A percentile compares a stretch with the other conserved stretches of the same genome.
Evolutionary conservation across 2,888 invertebrate species (phyloP).

Genomic region (Thumatha senex): DNA sequence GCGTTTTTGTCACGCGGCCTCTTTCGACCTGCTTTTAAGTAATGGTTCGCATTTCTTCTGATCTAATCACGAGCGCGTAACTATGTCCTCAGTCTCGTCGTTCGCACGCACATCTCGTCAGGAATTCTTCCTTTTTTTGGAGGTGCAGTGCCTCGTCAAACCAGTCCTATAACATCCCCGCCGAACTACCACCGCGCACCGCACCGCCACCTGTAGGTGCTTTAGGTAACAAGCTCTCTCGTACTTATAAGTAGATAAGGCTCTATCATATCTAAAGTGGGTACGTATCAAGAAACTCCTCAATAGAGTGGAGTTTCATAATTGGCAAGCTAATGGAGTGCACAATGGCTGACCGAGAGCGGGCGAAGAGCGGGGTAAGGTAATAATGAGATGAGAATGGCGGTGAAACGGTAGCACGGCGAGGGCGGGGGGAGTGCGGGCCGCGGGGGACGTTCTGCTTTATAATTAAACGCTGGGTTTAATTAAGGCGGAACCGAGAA

Average conservation of each 20-base stretch:
- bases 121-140: slow-evolving; percentile 55
- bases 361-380: slow-evolving; percentile 13
- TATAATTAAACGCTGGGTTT: slow-evolving; percentile 60
- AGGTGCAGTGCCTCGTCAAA: slow-evolving; percentile 20
- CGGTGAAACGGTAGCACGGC: slow-evolving; percentile 14
- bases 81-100: slow-evolving; percentile 39
- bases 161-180: slow-evolving; percentile 37
- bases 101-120: slow-evolving; percentile 38
- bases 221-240: too few species aligned
- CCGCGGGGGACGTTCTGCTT: slow-evolving; percentile 24
- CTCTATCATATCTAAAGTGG: slow-evolving; percentile 9
- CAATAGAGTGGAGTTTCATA: slow-evolving; percentile 10
- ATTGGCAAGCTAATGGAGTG: slow-evolving; percentile 40
- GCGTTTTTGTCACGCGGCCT: slow-evolving; percentile 62
- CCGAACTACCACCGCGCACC: background rate
- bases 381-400: slow-evolving; percentile 21
- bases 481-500: slow-evolving; percentile 50
- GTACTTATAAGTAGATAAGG: too few species aligned
- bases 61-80: slow-evolving; percentile 55
- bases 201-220: too few species aligned
- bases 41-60: slow-evolving; percentile 60
- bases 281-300: slow-evolving; percentile 1
- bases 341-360: slow-evolving; percentile 15
- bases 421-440: background rate
- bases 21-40: slow-evolving; percentile 62